phyloP scores from a whole-genome alignment of 2,113 vertebrate species.

The Menura novaehollandiae region DNA sequence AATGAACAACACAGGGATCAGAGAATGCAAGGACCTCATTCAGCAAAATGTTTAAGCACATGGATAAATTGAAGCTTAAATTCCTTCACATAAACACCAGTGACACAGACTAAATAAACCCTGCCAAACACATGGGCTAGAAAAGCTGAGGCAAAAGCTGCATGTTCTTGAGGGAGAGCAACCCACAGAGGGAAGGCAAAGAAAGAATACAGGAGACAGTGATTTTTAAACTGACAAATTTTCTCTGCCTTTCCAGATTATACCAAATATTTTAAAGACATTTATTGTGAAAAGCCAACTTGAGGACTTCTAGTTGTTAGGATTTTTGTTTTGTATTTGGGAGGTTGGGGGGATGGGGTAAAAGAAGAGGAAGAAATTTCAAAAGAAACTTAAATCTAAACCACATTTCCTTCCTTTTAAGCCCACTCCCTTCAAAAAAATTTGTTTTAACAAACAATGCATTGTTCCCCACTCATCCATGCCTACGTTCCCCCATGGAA shows the following conservation, averaged over 20 bases:
- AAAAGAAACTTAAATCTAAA: slow-evolving; percentile 19
- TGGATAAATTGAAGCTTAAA: background rate
- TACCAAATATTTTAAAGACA: background rate
- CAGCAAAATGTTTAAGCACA: background rate
- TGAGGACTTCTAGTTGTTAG: background rate
- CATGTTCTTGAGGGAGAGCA: background rate
- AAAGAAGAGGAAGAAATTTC: slow-evolving; percentile 7
- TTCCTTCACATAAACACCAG: background rate
- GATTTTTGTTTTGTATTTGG: background rate
- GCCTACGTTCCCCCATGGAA: background rate
- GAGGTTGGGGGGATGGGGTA: background rate
- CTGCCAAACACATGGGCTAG: background rate
- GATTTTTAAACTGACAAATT: background rate
- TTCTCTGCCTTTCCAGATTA: background rate
- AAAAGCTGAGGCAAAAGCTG: background rate
- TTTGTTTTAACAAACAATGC: slow-evolving; percentile 3
- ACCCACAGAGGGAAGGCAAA: background rate
- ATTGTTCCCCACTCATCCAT: slow-evolving; percentile 37
- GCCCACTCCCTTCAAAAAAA: slow-evolving; percentile 28
- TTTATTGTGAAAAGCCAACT: background rate
- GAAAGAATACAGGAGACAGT: background rate
- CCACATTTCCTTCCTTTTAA: slow-evolving; percentile 45
- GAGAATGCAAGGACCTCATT: background rate
- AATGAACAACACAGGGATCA: background rate
- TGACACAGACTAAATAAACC: background rate